Evolutionary conservation across 2,113 vertebrate genomes (phyloP), one percentile per base, ranked within the genome.

Genomic region (Engystomops pustulosus): DNA sequence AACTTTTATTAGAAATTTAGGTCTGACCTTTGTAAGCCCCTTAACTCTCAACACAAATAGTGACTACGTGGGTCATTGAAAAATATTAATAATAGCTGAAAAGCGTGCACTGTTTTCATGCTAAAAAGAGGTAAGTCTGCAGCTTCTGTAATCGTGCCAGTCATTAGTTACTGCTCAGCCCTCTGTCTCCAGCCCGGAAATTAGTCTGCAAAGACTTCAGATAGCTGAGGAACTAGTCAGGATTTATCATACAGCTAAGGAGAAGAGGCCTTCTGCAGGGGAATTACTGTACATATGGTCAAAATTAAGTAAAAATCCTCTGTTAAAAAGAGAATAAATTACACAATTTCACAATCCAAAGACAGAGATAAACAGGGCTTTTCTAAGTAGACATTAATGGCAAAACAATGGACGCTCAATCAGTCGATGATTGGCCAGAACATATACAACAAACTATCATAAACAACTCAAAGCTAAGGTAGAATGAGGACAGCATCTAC

Each of bases 101-200:
- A 70, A 84, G 83, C 14, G 84, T 67, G 60, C 87, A 87, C 41
- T 87, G 62, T 71, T 84, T 87, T 87, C 86, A 44, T 45, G 65
- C 79, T 60, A 89, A 44, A 76, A 36, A 87, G 45, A 58, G 89
- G 80, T 85, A 88, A 86, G 45, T 68, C 77, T 87, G 72, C 85
- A 86, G 88, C 86, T 79, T 81, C 71, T 80, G 80, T 84, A 90
- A 89, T 86, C 86, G 85, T 81, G 87, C 71, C 88, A 89, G 85
- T 87, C 87, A 90, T 78, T 88, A 88, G 87, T 86, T 84, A 74
- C 62, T 87, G 75, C 55, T 88, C 88, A 91, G 82, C 80, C 86
- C 88, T 68, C 84, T 80, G 86, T 87, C 87, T 91, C 87, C 88
- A 91, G 86, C 77, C 88, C 38, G 30, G 89, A 91, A 91, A 91